Evolutionary conservation across 2,113 vertebrate genomes (phyloP), one percentile per base, ranked within the genome.

Genomic region (Xyrauchen texanus): DNA sequence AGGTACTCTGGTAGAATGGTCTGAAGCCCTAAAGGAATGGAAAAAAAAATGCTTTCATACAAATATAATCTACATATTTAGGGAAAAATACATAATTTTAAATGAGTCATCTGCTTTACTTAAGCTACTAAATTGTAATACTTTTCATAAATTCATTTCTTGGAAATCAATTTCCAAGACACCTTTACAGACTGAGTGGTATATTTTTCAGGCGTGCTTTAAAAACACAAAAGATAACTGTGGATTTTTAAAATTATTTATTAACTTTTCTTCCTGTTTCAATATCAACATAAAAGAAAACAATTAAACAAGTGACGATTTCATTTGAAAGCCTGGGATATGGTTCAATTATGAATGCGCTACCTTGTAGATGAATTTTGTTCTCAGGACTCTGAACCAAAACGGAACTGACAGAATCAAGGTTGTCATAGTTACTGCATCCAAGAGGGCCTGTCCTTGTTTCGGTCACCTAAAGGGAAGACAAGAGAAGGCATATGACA

Each of bases 401-500:
- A 91, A 94, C 93, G 58, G 93, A 94, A 88, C 93, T 94, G 92
- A 94, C 93, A 87, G 93, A 94, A 89, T 94, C 93, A 66, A 94
- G 93, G 91, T 94, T 94, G 92, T 94, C 93, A 92, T 94, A 94
- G 92, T 94, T 94, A 93, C 93, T 94, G 91, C 93, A 94, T 92
- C 93, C 93, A 15, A 94, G 91, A 86, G 93, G 93, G 67, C 93
- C 93, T 57, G 93, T 94, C 88, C 93, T 93, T 88, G 93, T 94
- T 92, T 94, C 93, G 46, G 92, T 94, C 91, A 94, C 93, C 93
- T 94, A 85, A 65, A 87, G 84, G 77, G 82, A 88, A 67, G 57
- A 63, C 62, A 72, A 75, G 82, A 85, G 83, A 60, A 88, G 74
- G 52, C 68, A 79, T 76, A 75, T 81, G 68, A 86, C 63, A 89